Percentiles rank a stretch among this genome's conserved stretches.
Evolutionary conservation across 1,140 invertebrate species (phyloP).

Genomic region (Trichonephila clavipes): DNA sequence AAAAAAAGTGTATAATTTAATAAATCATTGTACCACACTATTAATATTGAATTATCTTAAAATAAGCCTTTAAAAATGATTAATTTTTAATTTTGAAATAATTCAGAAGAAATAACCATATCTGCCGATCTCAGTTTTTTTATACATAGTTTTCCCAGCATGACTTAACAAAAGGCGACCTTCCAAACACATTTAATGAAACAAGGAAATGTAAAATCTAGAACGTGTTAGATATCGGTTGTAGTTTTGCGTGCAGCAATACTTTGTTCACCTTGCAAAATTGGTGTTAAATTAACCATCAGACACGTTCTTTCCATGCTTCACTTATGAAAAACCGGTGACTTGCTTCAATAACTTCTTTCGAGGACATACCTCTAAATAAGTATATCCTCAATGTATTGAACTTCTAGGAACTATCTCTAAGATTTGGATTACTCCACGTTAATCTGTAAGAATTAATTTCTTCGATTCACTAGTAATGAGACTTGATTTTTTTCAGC

Average conservation of each 20-base stretch:
- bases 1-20: no score
- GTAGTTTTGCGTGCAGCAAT: neutral
- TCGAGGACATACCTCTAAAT: neutral
- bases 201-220: neutral
- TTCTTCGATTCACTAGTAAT: slow-evolving; percentile 6
- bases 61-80: no score
- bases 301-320: slow-evolving; percentile 34
- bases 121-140: no score
- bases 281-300: slow-evolving; percentile 19
- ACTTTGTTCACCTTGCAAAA: neutral
- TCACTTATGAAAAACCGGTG: slow-evolving; percentile 15
- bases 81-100: no score
- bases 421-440: neutral
- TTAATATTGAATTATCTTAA: no score
- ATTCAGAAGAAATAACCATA: no score
- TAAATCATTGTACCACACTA: no score
- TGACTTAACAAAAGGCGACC: no score
- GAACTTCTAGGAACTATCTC: neutral
- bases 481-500: neutral
- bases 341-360: neutral
- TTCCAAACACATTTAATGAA: neutral
- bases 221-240: neutral
- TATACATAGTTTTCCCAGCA: no score
- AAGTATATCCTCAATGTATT: neutral
- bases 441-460: neutral